phyloP scores from a whole-genome alignment of 2,113 vertebrate species.

The Tiliqua scincoides region DNA sequence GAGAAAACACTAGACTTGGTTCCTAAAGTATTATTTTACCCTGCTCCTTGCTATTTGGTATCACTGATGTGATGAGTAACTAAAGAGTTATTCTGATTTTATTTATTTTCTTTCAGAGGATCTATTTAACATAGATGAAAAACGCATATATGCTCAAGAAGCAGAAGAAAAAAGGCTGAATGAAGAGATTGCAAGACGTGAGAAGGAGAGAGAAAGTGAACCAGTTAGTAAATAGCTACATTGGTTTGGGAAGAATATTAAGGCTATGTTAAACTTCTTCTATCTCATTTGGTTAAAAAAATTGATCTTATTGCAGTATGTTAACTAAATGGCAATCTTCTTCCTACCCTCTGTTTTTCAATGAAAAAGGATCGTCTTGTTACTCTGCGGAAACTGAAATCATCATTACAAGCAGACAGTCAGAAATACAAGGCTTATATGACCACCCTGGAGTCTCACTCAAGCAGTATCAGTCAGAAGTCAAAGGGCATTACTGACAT shows the following conservation, averaged over 20 bases:
- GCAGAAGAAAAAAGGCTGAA: slow-evolving; percentile 83
- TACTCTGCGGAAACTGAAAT: slow-evolving; percentile 82
- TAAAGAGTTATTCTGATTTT: slow-evolving; percentile 13
- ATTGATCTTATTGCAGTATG: neutral
- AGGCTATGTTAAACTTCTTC: neutral
- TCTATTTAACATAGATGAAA: slow-evolving; percentile 88
- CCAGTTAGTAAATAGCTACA: slow-evolving; percentile 77
- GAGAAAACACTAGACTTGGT: neutral
- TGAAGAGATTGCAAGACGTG: slow-evolving; percentile 85
- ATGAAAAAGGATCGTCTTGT: slow-evolving; percentile 86
- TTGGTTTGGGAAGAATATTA: neutral
- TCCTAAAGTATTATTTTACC: neutral
- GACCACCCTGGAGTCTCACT: slow-evolving; percentile 82
- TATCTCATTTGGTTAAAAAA: neutral
- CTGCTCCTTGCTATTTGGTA: neutral
- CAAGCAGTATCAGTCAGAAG: slow-evolving; percentile 81
- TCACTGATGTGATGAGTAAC: neutral
- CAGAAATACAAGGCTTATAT: slow-evolving; percentile 89
- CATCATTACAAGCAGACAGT: slow-evolving; percentile 84
- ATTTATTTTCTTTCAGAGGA: slow-evolving; percentile 77
- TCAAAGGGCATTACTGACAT: slow-evolving; percentile 79
- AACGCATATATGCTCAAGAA: slow-evolving; percentile 78
- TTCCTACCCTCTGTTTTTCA: neutral
- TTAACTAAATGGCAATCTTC: neutral
- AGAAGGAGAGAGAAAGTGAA: slow-evolving; percentile 88